Base-by-base conservation (phyloP, 2,888 invertebrate genomes). In the Embidobia sp. region DNA sequence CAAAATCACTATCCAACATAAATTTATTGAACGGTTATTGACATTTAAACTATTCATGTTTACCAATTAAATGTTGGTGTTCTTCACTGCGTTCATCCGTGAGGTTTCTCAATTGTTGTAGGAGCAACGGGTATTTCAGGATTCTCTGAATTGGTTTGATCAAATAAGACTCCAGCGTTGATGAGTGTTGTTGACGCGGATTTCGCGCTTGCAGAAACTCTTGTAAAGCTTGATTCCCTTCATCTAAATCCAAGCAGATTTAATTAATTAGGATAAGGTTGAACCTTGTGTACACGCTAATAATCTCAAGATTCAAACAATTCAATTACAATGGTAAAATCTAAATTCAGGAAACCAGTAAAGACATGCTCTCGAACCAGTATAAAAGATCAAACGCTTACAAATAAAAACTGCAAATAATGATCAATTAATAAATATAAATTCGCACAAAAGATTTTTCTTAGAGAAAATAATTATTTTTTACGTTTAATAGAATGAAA, bases 81-180 rank as follows among this genome's bases (percentile, higher is more conserved):
- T 98, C 98, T 84, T 98, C 97, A 80, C 97, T 95, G 86, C 95
- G 94, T 78, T 96, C 94, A 90, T 97, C 96, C 82, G 98, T 98
- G 87, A 98, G 93, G 91, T 97, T 96, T 89, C 97, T 94, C 89
- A 98, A 92, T 91, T 98, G 98, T 91, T 97, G 97, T 86, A 98
- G 92, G 79, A 99, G 92, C 84, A 98, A 91, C 11, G 98, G 98
- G 92, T 98, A 99, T 91, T 98, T 98, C 81, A 98, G 93, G 91
- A 98, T 98, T 91, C 98, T 93, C 91, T 99, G 99, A 90, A 98
- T 98, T 75, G 98, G 98, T 91, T 98, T 98, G 90, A 98, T 99
- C 90, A 99, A 93, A 92, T 98, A 98, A 55, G 98, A 98, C 91
- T 98, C 98, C 89, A 99, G 91, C 18, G 98, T 98, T 84, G 96